Evolutionary conservation across 2,113 vertebrate genomes (phyloP).

Genomic region (Shinisaurus crocodilurus): DNA sequence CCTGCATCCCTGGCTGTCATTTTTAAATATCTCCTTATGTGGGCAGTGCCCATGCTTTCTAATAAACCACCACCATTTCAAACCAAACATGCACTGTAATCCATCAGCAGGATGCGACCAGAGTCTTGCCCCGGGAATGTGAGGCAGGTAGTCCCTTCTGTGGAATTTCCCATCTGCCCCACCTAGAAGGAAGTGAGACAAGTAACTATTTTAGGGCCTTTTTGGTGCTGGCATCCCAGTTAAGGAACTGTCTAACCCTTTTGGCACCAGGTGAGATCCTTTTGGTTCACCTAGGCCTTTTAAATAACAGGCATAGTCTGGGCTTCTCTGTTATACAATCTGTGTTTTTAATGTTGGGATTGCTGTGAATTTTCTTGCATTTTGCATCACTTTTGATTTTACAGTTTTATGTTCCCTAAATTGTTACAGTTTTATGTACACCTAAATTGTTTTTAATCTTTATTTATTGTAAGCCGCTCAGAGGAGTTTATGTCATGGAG

Average conservation of each 20-base stretch:
- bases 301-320: not conserved
- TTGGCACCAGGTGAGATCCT: not conserved
- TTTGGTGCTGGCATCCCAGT: too few relatives aligned
- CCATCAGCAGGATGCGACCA: not conserved
- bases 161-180: not conserved
- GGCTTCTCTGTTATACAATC: not conserved
- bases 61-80: not conserved
- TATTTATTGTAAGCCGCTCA: not conserved
- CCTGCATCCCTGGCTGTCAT: not conserved
- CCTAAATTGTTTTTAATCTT: not conserved
- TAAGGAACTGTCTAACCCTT: too few relatives aligned
- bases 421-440: not conserved
- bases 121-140: not conserved
- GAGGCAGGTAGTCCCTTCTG: not conserved
- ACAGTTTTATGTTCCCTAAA: not conserved
- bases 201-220: too few relatives aligned
- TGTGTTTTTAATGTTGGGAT: not conserved
- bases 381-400: not conserved
- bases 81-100: not conserved
- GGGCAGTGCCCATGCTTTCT: not conserved
- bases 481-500: not conserved
- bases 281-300: not conserved
- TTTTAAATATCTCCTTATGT: not conserved
- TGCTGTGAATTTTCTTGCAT: not conserved
- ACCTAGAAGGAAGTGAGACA: too few relatives aligned